Evolutionary conservation across 2,113 vertebrate genomes (phyloP), one percentile per base, ranked within the genome.

Genomic region (Orycteropus afer): DNA sequence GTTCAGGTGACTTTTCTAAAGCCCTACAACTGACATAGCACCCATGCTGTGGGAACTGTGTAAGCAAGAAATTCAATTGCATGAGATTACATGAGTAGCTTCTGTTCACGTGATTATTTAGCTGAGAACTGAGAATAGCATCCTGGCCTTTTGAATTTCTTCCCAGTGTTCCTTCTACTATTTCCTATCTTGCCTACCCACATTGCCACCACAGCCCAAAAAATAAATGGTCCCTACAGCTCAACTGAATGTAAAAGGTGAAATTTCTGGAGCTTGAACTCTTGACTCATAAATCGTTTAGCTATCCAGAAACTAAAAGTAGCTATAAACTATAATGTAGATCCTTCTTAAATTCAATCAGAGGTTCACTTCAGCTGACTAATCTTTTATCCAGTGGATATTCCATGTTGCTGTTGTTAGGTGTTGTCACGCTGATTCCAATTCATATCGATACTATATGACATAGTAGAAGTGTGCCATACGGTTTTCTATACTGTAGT

Each of bases 351-450:
- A 94, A 90, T 61, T 67, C 74, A 88, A 53, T 79, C 45, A 87
- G 29, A 87, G 27, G 2, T 45, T 18, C 57, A 34, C 8, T 89
- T 83, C 29, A 82, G 25, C 34, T 87, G 71, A 79, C 27, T 81
- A 42, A 89, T 40, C 2, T 91, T 92, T 94, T 77, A 69, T 95
- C 49, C 34, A 71, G 27, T 55, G 42, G 11, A 49, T 86, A 80
- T 91, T 80, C 40, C n/a, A 25, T 61, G 18, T 71, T 71, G 18
- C n/a, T 34, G 10, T 71, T n/a, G n/a, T n/a, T n/a, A n/a, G n/a
- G n/a, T 34, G 11, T 29, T 1, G 11, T 4, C 15, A 34, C 32
- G 69, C 23, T 40, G 69, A 71, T 40, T 71, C 69, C 23, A 7
- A 22, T 37, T 40, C 69, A 22, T 40, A 22, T 7, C 2, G 9